These are phyloP conservation scores for Pandemis cinnamomeana DNA, from an alignment of 2,888 invertebrate genomes.

Conservation along the genomic window DNA sequence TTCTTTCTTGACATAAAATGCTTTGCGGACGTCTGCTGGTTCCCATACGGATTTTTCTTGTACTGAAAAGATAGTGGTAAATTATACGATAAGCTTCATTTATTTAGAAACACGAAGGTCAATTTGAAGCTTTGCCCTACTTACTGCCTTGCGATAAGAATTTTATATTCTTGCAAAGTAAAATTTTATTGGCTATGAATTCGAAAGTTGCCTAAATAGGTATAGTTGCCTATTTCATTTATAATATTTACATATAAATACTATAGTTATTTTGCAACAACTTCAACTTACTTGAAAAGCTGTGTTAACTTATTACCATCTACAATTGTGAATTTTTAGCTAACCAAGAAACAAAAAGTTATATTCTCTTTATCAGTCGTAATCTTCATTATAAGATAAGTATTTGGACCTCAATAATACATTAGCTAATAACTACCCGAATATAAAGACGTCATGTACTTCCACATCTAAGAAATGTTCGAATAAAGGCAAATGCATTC, in stretches of 20 bases:
- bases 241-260: too few species aligned
- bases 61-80: not conserved
- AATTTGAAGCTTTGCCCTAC: not conserved
- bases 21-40: not conserved
- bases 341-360: too few species aligned
- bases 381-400: not conserved
- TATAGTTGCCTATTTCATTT: too few species aligned
- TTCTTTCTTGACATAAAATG: not conserved
- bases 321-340: too few species aligned
- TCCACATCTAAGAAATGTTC: slow-evolving; percentile 15
- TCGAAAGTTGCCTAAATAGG: too few species aligned
- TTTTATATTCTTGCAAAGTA: too few species aligned
- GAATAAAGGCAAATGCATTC: slow-evolving; percentile 28
- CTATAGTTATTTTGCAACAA: too few species aligned
- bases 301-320: too few species aligned
- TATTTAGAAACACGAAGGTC: not conserved
- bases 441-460: slow-evolving; percentile 18
- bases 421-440: slow-evolving; percentile 16
- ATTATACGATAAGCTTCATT: not conserved
- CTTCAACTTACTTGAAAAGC: not conserved
- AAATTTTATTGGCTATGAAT: too few species aligned
- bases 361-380: not conserved
- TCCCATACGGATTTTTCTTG: not conserved
- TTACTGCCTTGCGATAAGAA: not conserved
- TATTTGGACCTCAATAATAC: slow-evolving; percentile 29